These are phyloP conservation scores for Mungos mungo DNA, from an alignment of 2,113 vertebrate genomes.

Conservation along the genomic window DNA sequence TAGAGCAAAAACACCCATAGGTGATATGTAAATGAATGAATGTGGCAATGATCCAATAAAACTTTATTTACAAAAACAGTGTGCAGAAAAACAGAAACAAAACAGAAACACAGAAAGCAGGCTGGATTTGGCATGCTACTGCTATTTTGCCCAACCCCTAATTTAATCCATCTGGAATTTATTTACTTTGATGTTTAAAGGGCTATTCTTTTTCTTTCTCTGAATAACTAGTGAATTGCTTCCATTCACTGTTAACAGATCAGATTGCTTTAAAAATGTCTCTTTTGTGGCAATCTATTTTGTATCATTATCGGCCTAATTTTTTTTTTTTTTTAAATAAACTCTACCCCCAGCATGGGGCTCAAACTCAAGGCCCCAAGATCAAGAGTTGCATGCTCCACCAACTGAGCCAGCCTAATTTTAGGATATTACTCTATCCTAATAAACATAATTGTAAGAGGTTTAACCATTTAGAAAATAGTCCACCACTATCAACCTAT, in stretches of 20 bases:
- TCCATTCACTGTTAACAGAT: background rate
- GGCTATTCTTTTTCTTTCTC: background rate
- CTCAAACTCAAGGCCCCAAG: background rate
- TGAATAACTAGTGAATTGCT: background rate
- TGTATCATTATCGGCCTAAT: constrained; percentile 1
- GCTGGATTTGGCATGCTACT: background rate
- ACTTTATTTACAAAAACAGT: constrained; percentile 38
- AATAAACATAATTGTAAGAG: background rate
- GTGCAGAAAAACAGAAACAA: background rate
- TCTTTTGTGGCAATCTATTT: background rate
- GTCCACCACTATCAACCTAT: background rate
- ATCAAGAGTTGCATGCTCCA: background rate
- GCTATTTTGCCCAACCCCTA: constrained; percentile 27
- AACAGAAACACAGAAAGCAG: background rate
- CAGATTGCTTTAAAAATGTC: background rate
- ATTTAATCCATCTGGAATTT: background rate
- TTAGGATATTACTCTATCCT: background rate
- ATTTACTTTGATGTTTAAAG: background rate
- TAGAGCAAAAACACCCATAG: constrained; percentile 34
- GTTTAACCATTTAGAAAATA: background rate
- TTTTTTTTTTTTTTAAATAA: background rate
- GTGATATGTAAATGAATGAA: constrained; percentile 44
- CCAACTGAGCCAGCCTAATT: background rate
- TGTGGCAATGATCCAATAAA: constrained; percentile 42
- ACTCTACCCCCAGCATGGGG: background rate